phyloP scores from a whole-genome alignment of 2,797 vertebrate species.

The Ceryle rudis region DNA sequence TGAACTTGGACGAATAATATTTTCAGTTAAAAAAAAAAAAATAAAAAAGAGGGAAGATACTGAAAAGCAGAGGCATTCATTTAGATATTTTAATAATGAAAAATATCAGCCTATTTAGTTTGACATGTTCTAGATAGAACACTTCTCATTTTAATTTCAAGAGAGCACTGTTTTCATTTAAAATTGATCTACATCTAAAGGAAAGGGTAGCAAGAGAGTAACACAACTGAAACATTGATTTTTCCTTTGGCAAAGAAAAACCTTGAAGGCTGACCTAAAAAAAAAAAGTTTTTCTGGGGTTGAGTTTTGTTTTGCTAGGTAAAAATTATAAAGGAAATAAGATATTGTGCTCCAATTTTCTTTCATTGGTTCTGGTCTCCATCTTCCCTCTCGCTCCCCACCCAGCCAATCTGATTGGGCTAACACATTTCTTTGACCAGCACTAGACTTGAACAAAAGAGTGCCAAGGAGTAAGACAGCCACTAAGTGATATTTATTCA shows the following conservation, averaged over 20 bases:
- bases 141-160: slow-evolving; percentile 34
- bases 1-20: neutral
- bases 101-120: neutral
- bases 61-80: neutral
- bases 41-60: neutral
- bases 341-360: neutral
- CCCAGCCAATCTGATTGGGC: neutral
- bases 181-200: neutral
- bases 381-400: neutral
- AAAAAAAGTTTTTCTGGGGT: neutral
- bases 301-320: neutral
- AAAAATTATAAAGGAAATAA: neutral
- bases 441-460: neutral
- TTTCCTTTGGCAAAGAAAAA: slow-evolving; percentile 12
- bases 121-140: neutral
- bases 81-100: slow-evolving; percentile 26
- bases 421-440: neutral
- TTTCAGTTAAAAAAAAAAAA: neutral
- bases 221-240: neutral
- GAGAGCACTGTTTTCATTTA: neutral
- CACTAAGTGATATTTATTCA: neutral
- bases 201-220: neutral
- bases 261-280: neutral
- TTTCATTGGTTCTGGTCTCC: neutral
- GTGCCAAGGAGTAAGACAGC: neutral